These are phyloP conservation scores for Vanessa atalanta DNA, from an alignment of 1,140 invertebrate species.

Conservation along the genomic window DNA sequence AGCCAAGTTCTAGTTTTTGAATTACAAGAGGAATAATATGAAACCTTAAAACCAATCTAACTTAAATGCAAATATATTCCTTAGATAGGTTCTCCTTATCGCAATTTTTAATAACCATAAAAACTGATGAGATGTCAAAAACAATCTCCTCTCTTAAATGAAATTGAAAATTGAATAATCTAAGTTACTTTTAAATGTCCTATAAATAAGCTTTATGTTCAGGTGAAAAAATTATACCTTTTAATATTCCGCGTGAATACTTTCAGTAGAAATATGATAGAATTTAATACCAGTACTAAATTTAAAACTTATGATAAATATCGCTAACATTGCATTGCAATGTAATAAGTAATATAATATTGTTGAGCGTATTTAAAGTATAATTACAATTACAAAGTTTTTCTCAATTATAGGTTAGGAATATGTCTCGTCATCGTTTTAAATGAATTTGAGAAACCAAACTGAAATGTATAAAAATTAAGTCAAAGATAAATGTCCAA, in stretches of 20 bases:
- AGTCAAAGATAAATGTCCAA: conserved; percentile 9
- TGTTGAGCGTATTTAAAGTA: no score
- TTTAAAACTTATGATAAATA: no score
- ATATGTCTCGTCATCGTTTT: not conserved
- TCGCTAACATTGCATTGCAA: no score
- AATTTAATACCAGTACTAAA: no score
- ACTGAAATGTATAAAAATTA: not conserved
- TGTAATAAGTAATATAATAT: no score
- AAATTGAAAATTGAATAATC: conserved; percentile 26
- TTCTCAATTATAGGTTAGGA: not conserved
- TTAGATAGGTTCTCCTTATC: conserved; percentile 44
- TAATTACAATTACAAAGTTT: not conserved
- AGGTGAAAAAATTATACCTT: no score
- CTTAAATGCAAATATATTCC: conserved; percentile 14
- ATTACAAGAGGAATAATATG: conserved; percentile 5
- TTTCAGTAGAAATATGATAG: no score
- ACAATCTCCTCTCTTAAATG: conserved; percentile 10
- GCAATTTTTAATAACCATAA: conserved; percentile 47
- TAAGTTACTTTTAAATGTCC: not conserved
- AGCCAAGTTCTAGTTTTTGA: no score
- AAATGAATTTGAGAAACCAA: not conserved
- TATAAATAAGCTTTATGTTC: not conserved
- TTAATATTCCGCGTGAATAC: no score
- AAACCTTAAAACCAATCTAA: conserved; percentile 20
- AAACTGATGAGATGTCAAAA: conserved; percentile 59